These are phyloP conservation scores for Phasianus colchicus DNA, from an alignment of 2,113 vertebrate genomes.

Conservation along the genomic window DNA sequence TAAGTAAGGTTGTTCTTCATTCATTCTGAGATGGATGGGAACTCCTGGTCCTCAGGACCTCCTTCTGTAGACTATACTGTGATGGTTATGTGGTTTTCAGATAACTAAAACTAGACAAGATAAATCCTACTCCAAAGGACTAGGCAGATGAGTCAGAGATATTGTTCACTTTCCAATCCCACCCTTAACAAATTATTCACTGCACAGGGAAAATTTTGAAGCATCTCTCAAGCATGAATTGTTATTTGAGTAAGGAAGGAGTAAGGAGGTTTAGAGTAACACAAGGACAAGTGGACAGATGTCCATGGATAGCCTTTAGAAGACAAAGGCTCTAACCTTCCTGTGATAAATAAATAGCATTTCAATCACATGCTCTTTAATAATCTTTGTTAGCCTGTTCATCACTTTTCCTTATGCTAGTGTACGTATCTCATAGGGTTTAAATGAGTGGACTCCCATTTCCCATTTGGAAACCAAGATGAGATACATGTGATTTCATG, in stretches of 20 bases:
- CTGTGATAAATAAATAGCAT: neutral
- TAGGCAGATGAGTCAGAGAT: neutral
- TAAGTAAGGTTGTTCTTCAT: neutral
- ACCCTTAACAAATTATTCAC: neutral
- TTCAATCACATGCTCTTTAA: neutral
- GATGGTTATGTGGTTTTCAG: neutral
- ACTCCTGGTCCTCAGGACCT: neutral
- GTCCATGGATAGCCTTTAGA: neutral
- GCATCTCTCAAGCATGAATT: rapidly evolving
- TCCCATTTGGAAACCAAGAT: neutral
- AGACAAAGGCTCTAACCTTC: neutral
- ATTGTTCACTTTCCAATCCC: neutral
- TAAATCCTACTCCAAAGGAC: neutral
- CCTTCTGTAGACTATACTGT: neutral
- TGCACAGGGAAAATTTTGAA: neutral
- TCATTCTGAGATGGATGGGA: neutral
- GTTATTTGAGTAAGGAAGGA: neutral
- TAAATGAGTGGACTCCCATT: neutral
- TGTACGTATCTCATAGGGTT: neutral
- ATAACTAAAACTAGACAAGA: neutral
- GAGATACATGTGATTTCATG: neutral
- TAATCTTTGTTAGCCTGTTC: neutral
- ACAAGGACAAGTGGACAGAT: neutral
- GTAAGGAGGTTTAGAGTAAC: neutral
- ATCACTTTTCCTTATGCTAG: neutral